These are phyloP conservation scores for Drosophila paracracens DNA, from an alignment of 2,888 invertebrate species.

Conservation along the genomic window DNA sequence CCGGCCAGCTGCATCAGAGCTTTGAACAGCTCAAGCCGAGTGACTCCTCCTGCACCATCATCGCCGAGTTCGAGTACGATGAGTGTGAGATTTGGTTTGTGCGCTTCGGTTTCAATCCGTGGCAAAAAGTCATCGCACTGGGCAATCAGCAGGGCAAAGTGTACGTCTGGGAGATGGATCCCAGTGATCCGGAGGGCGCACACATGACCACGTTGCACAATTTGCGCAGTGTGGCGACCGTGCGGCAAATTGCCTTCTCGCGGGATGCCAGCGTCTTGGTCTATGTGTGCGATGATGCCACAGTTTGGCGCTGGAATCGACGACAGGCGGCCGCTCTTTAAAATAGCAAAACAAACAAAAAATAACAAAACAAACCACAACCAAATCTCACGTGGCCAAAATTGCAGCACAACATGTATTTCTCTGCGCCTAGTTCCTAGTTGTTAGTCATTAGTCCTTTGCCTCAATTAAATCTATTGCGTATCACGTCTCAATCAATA, in stretches of 20 bases:
- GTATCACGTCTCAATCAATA: not conserved
- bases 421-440: conserved; percentile 62
- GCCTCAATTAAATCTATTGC: conserved; percentile 19
- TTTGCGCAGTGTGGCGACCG: conserved; percentile 94
- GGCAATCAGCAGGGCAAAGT: conserved; percentile 98
- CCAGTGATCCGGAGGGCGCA: conserved; percentile 92
- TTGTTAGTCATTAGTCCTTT: conserved; percentile 22
- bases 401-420: conserved; percentile 38
- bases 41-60: conserved; percentile 92
- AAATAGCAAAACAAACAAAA: not conserved
- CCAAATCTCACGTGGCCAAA: conserved; percentile 78
- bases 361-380: conserved; percentile 44
- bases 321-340: conserved; percentile 55
- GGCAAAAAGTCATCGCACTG: conserved; percentile 95
- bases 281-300: conserved; percentile 98
- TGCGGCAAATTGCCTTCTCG: conserved; percentile 96
- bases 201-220: conserved; percentile 93
- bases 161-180: conserved; percentile 97
- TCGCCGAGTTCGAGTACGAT: conserved; percentile 96
- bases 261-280: conserved; percentile 94
- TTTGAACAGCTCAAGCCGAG: conserved; percentile 89
- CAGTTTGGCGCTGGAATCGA: conserved; percentile 97
- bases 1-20: conserved; percentile 93
- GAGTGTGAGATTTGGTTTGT: conserved; percentile 99
- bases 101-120: conserved; percentile 96